These are phyloP conservation scores for Crepidodera aurea DNA, from an alignment of 2,888 invertebrate genomes.

Conservation along the genomic window DNA sequence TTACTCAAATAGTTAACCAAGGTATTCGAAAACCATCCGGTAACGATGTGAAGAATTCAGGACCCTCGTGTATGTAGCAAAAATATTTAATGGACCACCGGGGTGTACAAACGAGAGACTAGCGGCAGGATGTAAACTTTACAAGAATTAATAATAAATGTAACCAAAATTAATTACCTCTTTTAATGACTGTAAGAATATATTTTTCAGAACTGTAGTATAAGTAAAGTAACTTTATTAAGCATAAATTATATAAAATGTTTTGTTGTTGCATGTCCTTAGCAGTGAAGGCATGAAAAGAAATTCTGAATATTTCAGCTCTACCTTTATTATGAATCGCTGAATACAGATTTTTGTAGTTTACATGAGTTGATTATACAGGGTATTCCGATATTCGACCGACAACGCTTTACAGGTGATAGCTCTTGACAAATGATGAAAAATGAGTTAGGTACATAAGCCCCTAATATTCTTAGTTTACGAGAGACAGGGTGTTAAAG, in stretches of 20 bases:
- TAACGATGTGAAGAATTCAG: background rate
- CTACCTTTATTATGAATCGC: no score
- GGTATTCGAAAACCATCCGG: background rate
- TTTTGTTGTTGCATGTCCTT: no score
- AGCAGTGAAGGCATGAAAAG: no score
- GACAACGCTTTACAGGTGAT: no score
- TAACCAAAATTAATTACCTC: slow-evolving; percentile 32
- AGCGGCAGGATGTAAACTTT: slow-evolving; percentile 8
- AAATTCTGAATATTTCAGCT: no score
- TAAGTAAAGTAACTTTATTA: background rate
- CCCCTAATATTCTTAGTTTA: no score
- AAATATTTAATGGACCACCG: background rate
- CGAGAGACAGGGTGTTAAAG: no score
- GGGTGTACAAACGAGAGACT: background rate
- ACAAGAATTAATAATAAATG: slow-evolving; percentile 33
- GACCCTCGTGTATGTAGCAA: background rate
- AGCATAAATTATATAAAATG: background rate
- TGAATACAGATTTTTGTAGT: no score
- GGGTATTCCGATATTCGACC: no score
- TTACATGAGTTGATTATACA: no score
- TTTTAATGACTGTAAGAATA: background rate
- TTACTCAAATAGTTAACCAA: background rate
- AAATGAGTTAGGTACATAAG: no score
- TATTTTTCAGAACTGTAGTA: background rate
- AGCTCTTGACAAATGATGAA: no score